Conservation (phyloP, 2,888 invertebrate genomes). For the Rhaphigaster nebulosa region DNA sequence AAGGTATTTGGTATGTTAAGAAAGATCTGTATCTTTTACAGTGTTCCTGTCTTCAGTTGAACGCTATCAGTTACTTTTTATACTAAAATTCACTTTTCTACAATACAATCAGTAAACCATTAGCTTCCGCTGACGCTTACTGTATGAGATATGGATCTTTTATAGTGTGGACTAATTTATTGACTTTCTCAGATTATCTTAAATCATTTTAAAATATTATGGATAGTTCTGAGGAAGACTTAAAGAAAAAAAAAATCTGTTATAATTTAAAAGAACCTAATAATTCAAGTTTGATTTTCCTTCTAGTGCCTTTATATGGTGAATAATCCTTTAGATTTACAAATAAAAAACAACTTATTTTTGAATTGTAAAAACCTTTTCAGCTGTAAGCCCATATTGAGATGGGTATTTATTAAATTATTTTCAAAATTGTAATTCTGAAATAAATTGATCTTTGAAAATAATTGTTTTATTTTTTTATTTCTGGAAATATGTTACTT, state of each 20-base stretch:
- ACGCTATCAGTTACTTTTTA: neutral
- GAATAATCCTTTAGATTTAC: neutral
- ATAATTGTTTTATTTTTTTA: too few relatives aligned
- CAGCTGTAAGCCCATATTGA: conserved; percentile 2
- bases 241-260: neutral
- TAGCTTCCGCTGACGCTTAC: neutral
- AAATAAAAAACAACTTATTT: conserved; percentile 14
- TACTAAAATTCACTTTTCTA: neutral
- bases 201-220: neutral
- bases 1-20: neutral
- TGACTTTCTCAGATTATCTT: neutral
- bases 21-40: neutral
- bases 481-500: too few relatives aligned
- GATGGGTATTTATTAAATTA: neutral
- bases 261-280: neutral
- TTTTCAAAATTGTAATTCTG: conserved; percentile 36
- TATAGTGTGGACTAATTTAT: conserved; percentile 16
- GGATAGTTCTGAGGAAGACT: neutral
- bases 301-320: conserved; percentile 38
- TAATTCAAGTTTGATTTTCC: conserved; percentile 27
- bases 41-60: neutral
- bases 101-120: neutral
- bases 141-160: conserved; percentile 10
- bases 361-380: neutral
- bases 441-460: conserved; percentile 33